Base-by-base conservation (phyloP, 2,797 vertebrate species). In the Chaetophractus vellerosus region DNA sequence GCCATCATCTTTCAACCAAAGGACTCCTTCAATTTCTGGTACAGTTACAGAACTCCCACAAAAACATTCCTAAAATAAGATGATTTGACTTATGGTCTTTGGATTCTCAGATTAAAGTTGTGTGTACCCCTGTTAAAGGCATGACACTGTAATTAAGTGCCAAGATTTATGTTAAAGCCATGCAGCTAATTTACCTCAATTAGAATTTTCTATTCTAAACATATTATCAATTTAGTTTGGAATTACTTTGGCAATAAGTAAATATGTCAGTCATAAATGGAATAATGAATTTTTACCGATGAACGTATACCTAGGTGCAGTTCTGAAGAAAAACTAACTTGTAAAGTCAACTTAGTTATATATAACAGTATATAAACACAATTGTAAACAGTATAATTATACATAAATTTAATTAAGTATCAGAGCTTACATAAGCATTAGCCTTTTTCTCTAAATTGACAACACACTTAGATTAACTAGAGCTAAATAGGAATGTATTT, bases 1-100 rank as follows among this genome's bases (percentile, higher is more conserved):
- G 75, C 99, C 99, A 59, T 99, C 99, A 81, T 99, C 99, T 96
- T 99, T 99, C 91, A 99, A 98, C 99, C 99, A 99, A 95, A 99
- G 96, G 50, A 99, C 98, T 66, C 99, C 99, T 97, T 99, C 99
- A 97, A 99, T 99, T 98, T 99, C 99, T 59, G 99, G 99, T 50
- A 99, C 99, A 0, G 99, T 99, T 93, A 99, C 99, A 5, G 99
- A 99, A 97, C 99, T 99, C 96, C 99, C 99, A 96, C 99, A 99
- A 75, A 99, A 99, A 98, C 99, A 99, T 98, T 99, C 99, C 99
- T 99, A 96, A 76, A 97, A 50, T 28, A 90, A 75, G 23, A 95
- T 63, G 74, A 92, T 90, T 78, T 83, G 52, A 82, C 9, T 97
- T 92, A 87, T n/a, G 63, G 90, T 76, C 23, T 31, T 83, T 91